Evolutionary conservation across 2,797 vertebrate species (phyloP).

Genomic region (Pseudotriccus pelzelni): DNA sequence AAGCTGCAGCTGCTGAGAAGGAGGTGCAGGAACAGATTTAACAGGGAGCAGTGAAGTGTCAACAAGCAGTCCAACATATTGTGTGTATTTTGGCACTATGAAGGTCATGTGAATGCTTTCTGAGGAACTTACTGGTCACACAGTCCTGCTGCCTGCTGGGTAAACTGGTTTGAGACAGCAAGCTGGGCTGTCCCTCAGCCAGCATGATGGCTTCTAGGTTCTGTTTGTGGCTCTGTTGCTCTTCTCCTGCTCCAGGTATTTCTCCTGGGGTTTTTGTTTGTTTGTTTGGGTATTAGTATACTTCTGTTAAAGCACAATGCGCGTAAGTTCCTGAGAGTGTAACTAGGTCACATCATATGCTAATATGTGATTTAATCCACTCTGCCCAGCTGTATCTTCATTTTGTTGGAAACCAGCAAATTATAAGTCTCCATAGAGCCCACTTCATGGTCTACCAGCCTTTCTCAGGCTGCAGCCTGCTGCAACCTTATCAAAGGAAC

Average conservation of each 20-base stretch:
- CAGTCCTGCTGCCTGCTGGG: not conserved
- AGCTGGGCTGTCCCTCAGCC: not conserved
- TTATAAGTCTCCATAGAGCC: not conserved
- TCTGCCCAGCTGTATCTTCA: rapidly evolving
- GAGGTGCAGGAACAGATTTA: not conserved
- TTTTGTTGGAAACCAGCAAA: not conserved
- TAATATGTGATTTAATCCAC: not conserved
- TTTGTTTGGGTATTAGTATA: not conserved
- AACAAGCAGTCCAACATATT: rapidly evolving
- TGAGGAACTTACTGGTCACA: not conserved
- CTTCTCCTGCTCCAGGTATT: not conserved
- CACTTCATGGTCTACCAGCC: not conserved
- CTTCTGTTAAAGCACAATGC: not conserved
- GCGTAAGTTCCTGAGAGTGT: not conserved
- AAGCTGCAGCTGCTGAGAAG: not conserved
- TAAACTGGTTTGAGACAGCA: not conserved
- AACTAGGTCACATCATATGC: not conserved
- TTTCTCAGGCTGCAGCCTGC: not conserved
- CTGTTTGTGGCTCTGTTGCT: not conserved
- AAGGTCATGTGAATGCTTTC: rapidly evolving
- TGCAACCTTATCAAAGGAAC: not conserved
- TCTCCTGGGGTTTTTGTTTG: not conserved
- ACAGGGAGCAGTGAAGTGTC: not conserved
- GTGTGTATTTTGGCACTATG: not conserved
- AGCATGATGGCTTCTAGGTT: not conserved